Conservation (phyloP, 2,888 invertebrate genomes). For the Aleiodes testaceus region DNA sequence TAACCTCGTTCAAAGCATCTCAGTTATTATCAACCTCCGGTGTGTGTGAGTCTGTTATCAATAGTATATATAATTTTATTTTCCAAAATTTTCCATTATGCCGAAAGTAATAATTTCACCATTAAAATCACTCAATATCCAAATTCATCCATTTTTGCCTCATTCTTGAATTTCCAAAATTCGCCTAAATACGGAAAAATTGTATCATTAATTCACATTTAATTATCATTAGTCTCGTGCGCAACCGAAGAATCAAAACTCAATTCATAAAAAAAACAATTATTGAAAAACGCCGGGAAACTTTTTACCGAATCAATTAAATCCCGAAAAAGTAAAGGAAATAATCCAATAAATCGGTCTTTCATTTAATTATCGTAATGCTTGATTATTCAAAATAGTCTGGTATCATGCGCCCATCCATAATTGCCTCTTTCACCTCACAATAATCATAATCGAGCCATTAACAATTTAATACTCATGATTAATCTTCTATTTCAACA, state of each 20-base stretch:
- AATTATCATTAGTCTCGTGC: constrained; percentile 66
- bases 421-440: not conserved
- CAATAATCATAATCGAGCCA: constrained; percentile 7
- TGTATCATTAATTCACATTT: constrained; percentile 33
- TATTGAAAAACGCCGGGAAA: constrained; percentile 69
- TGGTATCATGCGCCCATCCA: not conserved
- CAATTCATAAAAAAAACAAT: constrained; percentile 60
- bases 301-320: constrained; percentile 13
- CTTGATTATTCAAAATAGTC: constrained; percentile 47
- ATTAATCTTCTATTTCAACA: constrained; percentile 56
- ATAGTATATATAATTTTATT: constrained; percentile 48
- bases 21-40: constrained; percentile 50
- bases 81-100: constrained; percentile 50
- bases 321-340: no score
- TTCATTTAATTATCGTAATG: constrained; percentile 65
- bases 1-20: constrained; percentile 44
- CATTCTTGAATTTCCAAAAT: constrained; percentile 39
- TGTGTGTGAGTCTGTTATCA: constrained; percentile 57
- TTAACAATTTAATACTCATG: not conserved
- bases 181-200: constrained; percentile 27
- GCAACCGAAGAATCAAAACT: constrained; percentile 64
- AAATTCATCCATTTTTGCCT: constrained; percentile 43
- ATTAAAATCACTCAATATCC: constrained; percentile 38
- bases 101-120: constrained; percentile 63
- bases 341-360: constrained; percentile 39